Evolutionary conservation across 2,888 invertebrate genomes (phyloP).

Genomic region (Chironomus riparius): DNA sequence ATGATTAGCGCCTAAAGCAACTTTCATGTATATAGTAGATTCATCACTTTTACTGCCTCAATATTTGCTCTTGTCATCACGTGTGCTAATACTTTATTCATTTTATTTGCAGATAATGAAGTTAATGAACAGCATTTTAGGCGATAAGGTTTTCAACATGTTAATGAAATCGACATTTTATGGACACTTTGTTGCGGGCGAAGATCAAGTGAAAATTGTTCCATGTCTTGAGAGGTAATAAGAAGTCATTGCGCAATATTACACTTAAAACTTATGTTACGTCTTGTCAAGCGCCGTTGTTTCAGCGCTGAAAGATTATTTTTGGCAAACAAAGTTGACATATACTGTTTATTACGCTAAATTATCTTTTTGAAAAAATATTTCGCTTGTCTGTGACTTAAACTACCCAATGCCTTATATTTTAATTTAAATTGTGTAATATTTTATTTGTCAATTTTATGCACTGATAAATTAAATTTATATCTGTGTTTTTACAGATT

Average conservation of each 20-base stretch:
- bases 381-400: too few relatives aligned
- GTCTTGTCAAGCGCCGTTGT: too few relatives aligned
- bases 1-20: too few relatives aligned
- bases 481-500: constrained; percentile 47
- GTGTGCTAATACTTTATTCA: background rate
- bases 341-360: too few relatives aligned
- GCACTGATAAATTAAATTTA: background rate
- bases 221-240: constrained; percentile 68
- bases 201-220: constrained; percentile 77
- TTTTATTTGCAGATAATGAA: constrained; percentile 66
- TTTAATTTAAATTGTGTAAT: too few relatives aligned
- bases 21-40: too few relatives aligned
- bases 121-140: constrained; percentile 61
- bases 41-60: background rate
- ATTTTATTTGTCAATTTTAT: background rate
- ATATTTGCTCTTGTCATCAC: background rate
- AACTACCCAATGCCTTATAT: too few relatives aligned
- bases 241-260: constrained; percentile 32
- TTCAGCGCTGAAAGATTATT: too few relatives aligned
- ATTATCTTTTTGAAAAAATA: too few relatives aligned
- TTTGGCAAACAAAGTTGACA: too few relatives aligned
- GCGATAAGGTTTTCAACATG: constrained; percentile 68
- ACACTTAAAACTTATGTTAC: constrained; percentile 28
- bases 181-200: constrained; percentile 98
- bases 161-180: constrained; percentile 94